Evolutionary conservation across 37 sponge, comb jelly and placozoan species (phyloP), one percentile per base, ranked within the genome.

Genomic region (Diacarnus erythraeanus): DNA sequence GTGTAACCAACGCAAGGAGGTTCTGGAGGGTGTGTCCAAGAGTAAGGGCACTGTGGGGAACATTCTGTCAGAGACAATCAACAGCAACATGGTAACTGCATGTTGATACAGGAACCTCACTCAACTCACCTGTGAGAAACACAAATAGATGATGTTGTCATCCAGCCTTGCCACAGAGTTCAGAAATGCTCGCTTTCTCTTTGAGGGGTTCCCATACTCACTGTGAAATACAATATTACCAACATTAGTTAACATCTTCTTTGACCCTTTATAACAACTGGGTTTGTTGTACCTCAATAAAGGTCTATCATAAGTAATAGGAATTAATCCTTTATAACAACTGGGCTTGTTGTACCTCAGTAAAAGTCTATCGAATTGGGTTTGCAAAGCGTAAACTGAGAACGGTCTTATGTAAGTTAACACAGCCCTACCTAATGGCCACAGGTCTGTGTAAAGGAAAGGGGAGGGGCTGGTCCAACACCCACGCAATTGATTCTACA

Each of bases 111-210:
- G 10, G 51, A 18, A 68, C 5, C 22, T 30, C 21, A 6, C 2
- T 42, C 3, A 27, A 1, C 70, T 35, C 43, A 91, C 91, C 65
- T 91, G 91, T 29, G 87, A 57, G 79, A 91, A 86, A 34, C 91
- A 91, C 44, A 91, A 80, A 71, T 77, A 83, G 23, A 86, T 31
- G 64, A 91, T 83, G 61, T 91, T 86, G 84, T 86, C 83, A 35
- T 91, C 84, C 35, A 91, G 75, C 77, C 78, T 77, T 8, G 84
- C 83, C 35, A 86, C 71, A 43, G 77, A 68, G 57, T 78, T 47
- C 33, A 63, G 4, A 39, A 91, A 83, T 9, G 1, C 57, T 34
- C 63, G 38, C 44, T 36, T 68, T 30, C 56, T 67, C 67, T 51
- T 40, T 57, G 74, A 69, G 57, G 69, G 65, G 21, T 56, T 61